phyloP scores from a whole-genome alignment of 2,888 invertebrate species.

The Phyto melanocephala region DNA sequence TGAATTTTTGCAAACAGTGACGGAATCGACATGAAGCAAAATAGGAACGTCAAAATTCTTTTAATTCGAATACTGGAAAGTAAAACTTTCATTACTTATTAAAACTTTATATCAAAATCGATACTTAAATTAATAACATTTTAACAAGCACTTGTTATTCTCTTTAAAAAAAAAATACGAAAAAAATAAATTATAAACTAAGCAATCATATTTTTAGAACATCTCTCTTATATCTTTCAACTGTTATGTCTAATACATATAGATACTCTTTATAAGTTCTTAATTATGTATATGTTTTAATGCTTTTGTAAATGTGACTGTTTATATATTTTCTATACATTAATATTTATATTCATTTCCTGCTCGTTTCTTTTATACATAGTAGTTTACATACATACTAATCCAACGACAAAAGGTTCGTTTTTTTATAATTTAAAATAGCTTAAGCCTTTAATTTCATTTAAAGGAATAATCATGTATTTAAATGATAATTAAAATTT shows the following conservation, averaged over 20 bases:
- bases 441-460: too few relatives aligned
- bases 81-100: background rate
- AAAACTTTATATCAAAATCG: slow-evolving; percentile 28
- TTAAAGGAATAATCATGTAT: too few relatives aligned
- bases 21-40: slow-evolving; percentile 79
- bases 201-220: background rate
- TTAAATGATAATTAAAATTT: too few relatives aligned
- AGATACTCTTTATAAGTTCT: slow-evolving; percentile 20
- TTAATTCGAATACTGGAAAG: background rate
- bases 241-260: slow-evolving; percentile 23
- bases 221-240: background rate
- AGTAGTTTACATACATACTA: too few relatives aligned
- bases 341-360: background rate
- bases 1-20: slow-evolving; percentile 72
- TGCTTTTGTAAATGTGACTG: slow-evolving; percentile 58
- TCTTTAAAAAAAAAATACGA: background rate
- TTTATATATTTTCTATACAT: slow-evolving; percentile 20
- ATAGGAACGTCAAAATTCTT: slow-evolving; percentile 77
- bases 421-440: too few relatives aligned
- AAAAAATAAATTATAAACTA: background rate
- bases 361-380: background rate
- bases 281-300: slow-evolving; percentile 49
- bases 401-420: too few relatives aligned
- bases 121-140: slow-evolving; percentile 33
- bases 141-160: slow-evolving; percentile 44